Conservation (phyloP, 2,888 invertebrate species). For the Celastrina argiolus region DNA sequence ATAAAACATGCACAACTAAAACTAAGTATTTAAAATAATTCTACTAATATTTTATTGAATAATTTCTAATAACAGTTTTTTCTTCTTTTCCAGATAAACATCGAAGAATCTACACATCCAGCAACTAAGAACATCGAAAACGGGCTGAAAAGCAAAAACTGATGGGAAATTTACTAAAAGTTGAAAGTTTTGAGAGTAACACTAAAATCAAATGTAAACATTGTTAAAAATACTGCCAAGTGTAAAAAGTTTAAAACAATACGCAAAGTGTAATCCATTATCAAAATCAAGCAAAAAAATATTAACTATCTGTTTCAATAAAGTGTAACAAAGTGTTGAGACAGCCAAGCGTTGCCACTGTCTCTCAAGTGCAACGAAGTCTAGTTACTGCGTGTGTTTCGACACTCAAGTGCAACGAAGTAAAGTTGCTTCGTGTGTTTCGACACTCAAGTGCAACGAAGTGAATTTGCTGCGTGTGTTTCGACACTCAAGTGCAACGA, state of each 20-base stretch:
- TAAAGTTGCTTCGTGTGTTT: too few species aligned
- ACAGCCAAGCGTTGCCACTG: not conserved
- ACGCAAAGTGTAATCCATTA: not conserved
- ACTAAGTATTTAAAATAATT: too few species aligned
- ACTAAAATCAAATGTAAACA: not conserved
- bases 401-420: not conserved
- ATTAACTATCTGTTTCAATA: not conserved
- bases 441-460: not conserved
- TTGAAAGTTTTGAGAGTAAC: not conserved
- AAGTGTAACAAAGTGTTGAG: not conserved
- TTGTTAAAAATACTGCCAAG: too few species aligned
- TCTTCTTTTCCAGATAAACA: constrained; percentile 1
- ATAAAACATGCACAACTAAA: too few species aligned
- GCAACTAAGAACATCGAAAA: not conserved
- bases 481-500: not conserved
- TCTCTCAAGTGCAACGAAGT: not conserved
- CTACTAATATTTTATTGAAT: not conserved
- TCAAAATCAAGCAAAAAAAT: not conserved
- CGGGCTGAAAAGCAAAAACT: not conserved
- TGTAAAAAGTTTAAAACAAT: not conserved
- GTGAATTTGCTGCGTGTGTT: too few species aligned
- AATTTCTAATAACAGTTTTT: not conserved
- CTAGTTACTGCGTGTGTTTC: not conserved
- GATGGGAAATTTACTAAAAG: not conserved
- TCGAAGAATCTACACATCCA: not conserved